phyloP scores from a whole-genome alignment of 1,140 invertebrate species.

The Cepaea nemoralis region DNA sequence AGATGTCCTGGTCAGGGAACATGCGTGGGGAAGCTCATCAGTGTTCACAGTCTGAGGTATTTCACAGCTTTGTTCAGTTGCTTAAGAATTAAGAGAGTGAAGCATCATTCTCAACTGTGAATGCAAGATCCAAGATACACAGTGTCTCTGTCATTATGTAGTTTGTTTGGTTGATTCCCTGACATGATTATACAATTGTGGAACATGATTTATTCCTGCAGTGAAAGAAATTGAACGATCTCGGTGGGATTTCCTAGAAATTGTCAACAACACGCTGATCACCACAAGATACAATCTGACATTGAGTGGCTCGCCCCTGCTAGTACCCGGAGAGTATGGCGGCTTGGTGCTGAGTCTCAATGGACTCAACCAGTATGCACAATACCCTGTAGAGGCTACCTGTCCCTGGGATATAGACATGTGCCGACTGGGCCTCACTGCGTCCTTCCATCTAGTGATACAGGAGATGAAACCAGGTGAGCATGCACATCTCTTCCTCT shows the following conservation, averaged over 20 bases:
- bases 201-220: no score
- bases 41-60: no score
- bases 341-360: conserved; percentile 51
- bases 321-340: conserved; percentile 44
- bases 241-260: conserved; percentile 45
- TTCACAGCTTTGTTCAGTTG: no score
- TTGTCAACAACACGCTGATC: conserved; percentile 42
- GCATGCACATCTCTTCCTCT: not conserved
- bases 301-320: conserved; percentile 35
- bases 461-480: conserved; percentile 32
- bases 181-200: no score
- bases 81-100: no score
- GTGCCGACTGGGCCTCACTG: conserved; percentile 51
- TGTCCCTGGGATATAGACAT: conserved; percentile 50
- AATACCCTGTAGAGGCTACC: not conserved
- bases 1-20: no score
- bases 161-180: no score
- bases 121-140: no score
- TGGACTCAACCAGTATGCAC: conserved; percentile 50
- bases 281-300: conserved; percentile 40
- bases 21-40: no score
- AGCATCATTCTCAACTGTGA: no score
- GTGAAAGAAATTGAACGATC: conserved; percentile 39
- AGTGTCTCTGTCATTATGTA: no score
- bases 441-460: conserved; percentile 50